Base-by-base conservation (phyloP, 23 tunicate genomes). In the Oikopleura dioica region DNA sequence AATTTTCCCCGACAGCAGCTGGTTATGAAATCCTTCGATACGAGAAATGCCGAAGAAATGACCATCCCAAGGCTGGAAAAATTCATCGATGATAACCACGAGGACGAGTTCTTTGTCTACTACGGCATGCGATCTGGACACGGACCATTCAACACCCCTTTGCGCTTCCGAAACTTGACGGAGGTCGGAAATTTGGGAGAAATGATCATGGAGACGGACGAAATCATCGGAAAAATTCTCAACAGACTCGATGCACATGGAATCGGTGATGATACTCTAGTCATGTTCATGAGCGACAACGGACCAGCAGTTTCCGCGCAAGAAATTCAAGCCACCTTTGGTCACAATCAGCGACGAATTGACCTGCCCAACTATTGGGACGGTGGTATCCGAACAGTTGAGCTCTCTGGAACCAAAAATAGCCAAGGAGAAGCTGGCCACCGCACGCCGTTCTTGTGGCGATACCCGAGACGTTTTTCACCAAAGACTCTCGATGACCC, bases 191-290 rank as follows among this genome's bases (percentile, higher is more conserved):
- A 12, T 16, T 23, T 63, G 4, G 72, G 72, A 28, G 72, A 63
- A 63, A 63, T 63, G 72, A 63, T 63, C 2, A 24, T 63, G 72
- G 72, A 63, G 26, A 31, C 72, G 33, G 72, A 63, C 26, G 72
- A 63, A 63, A 23, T 63, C 26, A 28, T 63, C 26, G 72, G 72
- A 63, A 28, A 63, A 21, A 16, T 63, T 23, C 26, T 63, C 33
- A 28, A 63, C 33, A 28, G 30, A 23, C 72, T 63, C 5, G 32
- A 63, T 2, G 5, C 30, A 63, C 16, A 63, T 63, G 26, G 26
- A 2, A 63, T 63, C 33, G 72, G 26, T 63, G 72, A 63, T 23
- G 26, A 63, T n/a, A n/a, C n/a, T n/a, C n/a, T n/a, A n/a, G n/a
- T n/a, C n/a, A n/a, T n/a, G n/a, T n/a, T n/a, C n/a, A n/a, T n/a